Base-by-base conservation (phyloP, 2,888 invertebrate species). In the Microdon myrmicae region DNA sequence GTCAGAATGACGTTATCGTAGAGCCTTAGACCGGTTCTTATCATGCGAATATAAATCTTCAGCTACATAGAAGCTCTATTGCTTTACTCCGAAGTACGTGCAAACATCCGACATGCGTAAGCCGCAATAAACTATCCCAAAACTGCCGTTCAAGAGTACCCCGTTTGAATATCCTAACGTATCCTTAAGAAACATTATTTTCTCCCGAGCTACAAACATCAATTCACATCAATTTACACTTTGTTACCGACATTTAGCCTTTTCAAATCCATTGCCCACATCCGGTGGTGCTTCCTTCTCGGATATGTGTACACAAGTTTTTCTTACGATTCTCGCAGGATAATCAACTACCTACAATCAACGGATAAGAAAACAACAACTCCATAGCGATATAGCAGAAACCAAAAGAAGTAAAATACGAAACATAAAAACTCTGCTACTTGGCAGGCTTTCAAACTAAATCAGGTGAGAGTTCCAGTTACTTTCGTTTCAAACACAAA, bases 401-500 rank as follows among this genome's bases (percentile, higher is more conserved):
- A 8, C 12, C 5, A 26, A 28, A 32, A 17, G 14, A 9, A 38
- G 13, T 6, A 28, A 8, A 28, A 9, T 2, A 25, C 7, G 7
- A 9, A 28, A 32, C 9, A 3, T 3, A 13, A 12, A 20, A 45
- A 23, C 31, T 39, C 59, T 37, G 41, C 29, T 19, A 16, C 28
- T 31, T 26, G 41, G 37, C 26, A 47, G 37, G 26, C 45, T 51
- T 45, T 45, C 49, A 32, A 47, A 47, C 58, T 58, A 58, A 58
- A 51, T 64, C 58, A 64, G 38, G 26, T 53, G 64, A 64, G 58
- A 58, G 51, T 43, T 41, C 43, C 47, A 43, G 51, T 51, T 51
- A 47, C 56, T 58, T 56, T 58, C 53, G n/a, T n/a, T n/a, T n/a
- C n/a, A n/a, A 58, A 34, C 47, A 32, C 12, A 58, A 64, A 51